These are phyloP conservation scores for Sipha maydis DNA, from an alignment of 2,888 invertebrate genomes.

Conservation along the genomic window DNA sequence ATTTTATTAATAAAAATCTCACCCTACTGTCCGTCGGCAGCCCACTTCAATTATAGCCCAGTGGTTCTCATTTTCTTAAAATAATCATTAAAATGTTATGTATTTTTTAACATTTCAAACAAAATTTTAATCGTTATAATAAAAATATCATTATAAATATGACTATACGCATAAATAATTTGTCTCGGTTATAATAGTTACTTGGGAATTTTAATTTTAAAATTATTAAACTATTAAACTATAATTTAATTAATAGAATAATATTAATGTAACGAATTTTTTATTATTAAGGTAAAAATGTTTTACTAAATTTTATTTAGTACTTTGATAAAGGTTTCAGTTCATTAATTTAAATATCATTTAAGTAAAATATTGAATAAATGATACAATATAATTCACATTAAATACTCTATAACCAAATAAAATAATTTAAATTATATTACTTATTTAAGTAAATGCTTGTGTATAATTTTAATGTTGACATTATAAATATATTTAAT, in stretches of 20 bases:
- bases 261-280: neutral
- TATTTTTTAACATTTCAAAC: neutral
- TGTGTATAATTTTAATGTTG: too few relatives aligned
- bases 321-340: too few relatives aligned
- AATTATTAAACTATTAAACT: neutral
- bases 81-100: neutral
- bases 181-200: neutral
- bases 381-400: too few relatives aligned
- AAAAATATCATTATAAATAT: neutral
- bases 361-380: too few relatives aligned
- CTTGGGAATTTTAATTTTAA: neutral
- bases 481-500: too few relatives aligned
- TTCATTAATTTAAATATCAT: too few relatives aligned
- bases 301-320: too few relatives aligned
- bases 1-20: constrained; percentile 56
- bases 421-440: too few relatives aligned
- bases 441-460: too few relatives aligned
- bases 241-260: neutral
- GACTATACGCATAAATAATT: neutral
- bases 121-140: neutral
- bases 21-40: constrained; percentile 13
- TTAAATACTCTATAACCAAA: too few relatives aligned
- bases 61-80: constrained; percentile 31
- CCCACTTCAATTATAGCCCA: constrained; percentile 40
- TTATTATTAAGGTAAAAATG: neutral